Percentiles rank a stretch among this genome's conserved stretches.
Conservation (phyloP, 2,113 vertebrate species). For the Azemiops feae region DNA sequence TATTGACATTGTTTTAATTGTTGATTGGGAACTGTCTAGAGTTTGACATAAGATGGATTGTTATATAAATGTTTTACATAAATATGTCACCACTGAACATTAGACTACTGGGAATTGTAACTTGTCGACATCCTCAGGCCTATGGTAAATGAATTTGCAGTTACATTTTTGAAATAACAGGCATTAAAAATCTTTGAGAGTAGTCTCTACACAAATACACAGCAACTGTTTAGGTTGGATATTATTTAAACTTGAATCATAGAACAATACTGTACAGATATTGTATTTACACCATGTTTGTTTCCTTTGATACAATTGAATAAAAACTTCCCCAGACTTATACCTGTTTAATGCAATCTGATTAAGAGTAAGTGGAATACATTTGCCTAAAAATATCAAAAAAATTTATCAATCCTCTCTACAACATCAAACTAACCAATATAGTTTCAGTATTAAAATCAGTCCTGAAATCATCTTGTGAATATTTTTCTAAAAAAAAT, state of each 20-base stretch:
- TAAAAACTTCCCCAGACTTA: background rate
- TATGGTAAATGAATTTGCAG: background rate
- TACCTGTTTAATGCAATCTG: background rate
- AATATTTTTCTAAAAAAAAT: background rate
- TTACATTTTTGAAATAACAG: background rate
- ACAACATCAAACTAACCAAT: background rate
- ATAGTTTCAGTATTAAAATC: background rate
- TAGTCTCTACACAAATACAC: background rate
- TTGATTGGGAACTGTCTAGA: background rate
- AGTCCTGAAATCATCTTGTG: background rate
- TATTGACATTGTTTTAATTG: background rate
- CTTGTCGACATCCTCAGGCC: background rate
- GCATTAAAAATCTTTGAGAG: background rate
- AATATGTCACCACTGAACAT: background rate
- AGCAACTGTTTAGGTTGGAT: background rate
- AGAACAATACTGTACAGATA: background rate
- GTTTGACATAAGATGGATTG: background rate
- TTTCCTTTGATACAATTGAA: background rate
- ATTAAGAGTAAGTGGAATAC: background rate
- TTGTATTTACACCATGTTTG: background rate
- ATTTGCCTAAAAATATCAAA: background rate
- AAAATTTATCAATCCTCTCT: background rate
- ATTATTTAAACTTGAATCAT: background rate
- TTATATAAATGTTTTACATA: background rate
- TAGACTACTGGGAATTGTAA: background rate